These are phyloP conservation scores for Meda fulgida DNA, from an alignment of 2,797 vertebrate genomes.

Conservation along the genomic window DNA sequence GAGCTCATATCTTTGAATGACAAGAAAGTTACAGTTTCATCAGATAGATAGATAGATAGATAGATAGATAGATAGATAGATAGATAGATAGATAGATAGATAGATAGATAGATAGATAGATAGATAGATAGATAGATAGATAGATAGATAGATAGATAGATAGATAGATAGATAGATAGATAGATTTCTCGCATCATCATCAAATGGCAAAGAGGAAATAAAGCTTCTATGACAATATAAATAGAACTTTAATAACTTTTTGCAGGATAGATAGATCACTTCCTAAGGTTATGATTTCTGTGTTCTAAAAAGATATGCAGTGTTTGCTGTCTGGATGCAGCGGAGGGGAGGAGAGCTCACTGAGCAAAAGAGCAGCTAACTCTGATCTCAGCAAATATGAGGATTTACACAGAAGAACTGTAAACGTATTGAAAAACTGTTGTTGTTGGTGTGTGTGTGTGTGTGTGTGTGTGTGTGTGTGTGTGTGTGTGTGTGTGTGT, in stretches of 20 bases:
- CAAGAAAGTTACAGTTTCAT: neutral
- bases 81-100: conserved; percentile 16
- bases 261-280: conserved; percentile 2
- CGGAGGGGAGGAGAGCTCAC: conserved; percentile 11
- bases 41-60: neutral
- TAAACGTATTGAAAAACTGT: conserved; percentile 21
- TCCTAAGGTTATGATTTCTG: conserved; percentile 4
- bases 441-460: neutral
- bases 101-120: neutral
- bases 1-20: neutral
- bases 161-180: neutral
- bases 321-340: conserved; percentile 32
- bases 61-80: conserved; percentile 15
- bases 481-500: neutral
- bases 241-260: conserved; percentile 26
- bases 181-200: neutral
- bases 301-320: conserved; percentile 41
- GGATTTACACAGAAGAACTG: conserved; percentile 30
- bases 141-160: neutral
- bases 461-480: neutral
- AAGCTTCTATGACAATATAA: neutral
- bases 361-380: conserved; percentile 58
- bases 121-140: neutral
- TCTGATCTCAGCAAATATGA: conserved; percentile 48
- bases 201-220: conserved; percentile 5